Evolutionary conservation across 2,888 invertebrate genomes (phyloP).

Genomic region (Frankliniella fusca): DNA sequence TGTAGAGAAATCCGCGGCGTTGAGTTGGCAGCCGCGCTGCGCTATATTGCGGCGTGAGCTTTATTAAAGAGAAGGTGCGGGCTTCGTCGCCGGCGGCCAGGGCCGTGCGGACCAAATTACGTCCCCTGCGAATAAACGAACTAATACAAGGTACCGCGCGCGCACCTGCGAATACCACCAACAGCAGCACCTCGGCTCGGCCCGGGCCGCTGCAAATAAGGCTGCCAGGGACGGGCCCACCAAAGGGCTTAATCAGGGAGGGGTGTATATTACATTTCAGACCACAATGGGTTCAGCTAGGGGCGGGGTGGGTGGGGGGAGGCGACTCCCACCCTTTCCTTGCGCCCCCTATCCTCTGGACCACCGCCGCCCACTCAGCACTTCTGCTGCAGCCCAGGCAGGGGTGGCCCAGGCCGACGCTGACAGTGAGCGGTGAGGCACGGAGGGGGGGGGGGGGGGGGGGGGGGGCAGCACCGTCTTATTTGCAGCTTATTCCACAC

Average conservation of each 20-base stretch:
- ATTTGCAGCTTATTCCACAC: too few relatives aligned
- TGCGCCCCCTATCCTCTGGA: background rate
- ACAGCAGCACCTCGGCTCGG: background rate
- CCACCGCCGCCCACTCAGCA: background rate
- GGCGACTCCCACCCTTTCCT: background rate
- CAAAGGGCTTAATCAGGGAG: background rate
- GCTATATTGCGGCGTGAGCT: too few relatives aligned
- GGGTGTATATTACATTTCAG: slow-evolving; percentile 16
- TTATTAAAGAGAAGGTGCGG: too few relatives aligned
- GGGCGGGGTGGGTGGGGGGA: background rate
- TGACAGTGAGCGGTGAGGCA: background rate
- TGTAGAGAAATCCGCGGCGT: too few relatives aligned
- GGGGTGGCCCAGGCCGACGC: background rate
- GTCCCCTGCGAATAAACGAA: background rate
- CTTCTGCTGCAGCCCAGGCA: background rate
- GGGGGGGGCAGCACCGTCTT: background rate
- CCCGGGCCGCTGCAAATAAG: background rate
- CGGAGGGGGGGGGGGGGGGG: background rate
- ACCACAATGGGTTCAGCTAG: background rate
- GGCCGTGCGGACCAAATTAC: background rate
- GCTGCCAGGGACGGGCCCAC: background rate
- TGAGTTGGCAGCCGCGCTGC: too few relatives aligned
- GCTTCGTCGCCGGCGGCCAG: background rate
- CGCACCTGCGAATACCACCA: background rate
- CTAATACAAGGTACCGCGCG: background rate